A percentile compares a stretch with the other conserved stretches of the same genome.
Evolutionary conservation across 2,797 vertebrate genomes (phyloP).

Genomic region (Carapus acus): DNA sequence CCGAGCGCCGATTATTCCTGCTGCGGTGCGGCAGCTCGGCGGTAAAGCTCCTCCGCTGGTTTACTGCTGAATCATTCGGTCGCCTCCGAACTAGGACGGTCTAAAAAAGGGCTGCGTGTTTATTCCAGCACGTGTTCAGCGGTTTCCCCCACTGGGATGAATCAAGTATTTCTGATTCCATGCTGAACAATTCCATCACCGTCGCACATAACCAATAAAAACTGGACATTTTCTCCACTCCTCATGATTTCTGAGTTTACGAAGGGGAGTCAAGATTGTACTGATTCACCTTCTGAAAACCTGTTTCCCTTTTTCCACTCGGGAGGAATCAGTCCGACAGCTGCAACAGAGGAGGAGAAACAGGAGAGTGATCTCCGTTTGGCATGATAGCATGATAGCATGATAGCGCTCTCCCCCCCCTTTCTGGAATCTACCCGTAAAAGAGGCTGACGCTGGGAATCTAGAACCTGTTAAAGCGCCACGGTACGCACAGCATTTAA

Average conservation of each 20-base stretch:
- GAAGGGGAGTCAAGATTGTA: constrained; percentile 6
- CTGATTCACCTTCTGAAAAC: constrained; percentile 19
- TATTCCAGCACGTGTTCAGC: too few species aligned
- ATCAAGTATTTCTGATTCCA: too few species aligned
- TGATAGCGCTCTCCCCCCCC: too few species aligned
- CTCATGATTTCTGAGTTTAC: constrained; percentile 2
- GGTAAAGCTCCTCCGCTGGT: not conserved
- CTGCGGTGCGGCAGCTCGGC: not conserved
- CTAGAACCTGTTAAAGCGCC: constrained; percentile 2
- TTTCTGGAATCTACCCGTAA: constrained; percentile 1
- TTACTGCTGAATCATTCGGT: not conserved
- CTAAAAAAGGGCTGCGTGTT: too few species aligned
- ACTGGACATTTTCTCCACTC: constrained; percentile 1
- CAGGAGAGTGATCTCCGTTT: constrained; percentile 20
- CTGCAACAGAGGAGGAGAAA: constrained; percentile 30
- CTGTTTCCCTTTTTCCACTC: constrained; percentile 23
- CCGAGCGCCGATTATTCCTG: not conserved
- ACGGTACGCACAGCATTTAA: not conserved
- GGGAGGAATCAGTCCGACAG: constrained; percentile 42
- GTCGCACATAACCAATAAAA: not conserved
- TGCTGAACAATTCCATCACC: too few species aligned
- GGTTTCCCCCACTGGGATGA: too few species aligned
- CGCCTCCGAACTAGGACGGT: not conserved
- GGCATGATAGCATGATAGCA: not conserved
- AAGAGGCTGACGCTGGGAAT: constrained; percentile 1